phyloP scores from a whole-genome alignment of 2,113 vertebrate species.

The Percina caprodes region DNA sequence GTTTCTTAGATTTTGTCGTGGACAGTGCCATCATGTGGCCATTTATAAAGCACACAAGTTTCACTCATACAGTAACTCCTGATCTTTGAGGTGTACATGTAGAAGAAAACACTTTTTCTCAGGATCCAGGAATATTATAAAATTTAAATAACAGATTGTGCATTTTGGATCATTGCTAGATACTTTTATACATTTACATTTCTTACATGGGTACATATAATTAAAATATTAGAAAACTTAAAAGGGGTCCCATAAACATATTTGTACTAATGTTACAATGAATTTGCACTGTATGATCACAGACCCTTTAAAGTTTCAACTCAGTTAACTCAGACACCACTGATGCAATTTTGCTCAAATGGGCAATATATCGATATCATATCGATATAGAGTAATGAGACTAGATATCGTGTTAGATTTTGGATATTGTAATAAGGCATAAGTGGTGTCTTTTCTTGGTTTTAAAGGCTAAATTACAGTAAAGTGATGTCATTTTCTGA shows the following conservation, averaged over 20 bases:
- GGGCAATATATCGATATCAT: no score
- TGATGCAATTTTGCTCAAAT: not conserved
- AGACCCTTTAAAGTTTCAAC: not conserved
- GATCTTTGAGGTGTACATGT: not conserved
- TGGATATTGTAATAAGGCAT: no score
- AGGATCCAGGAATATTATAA: not conserved
- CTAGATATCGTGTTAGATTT: no score
- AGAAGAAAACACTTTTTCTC: not conserved
- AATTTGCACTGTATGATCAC: not conserved
- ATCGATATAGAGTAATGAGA: no score
- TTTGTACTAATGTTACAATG: not conserved
- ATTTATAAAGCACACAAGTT: not conserved
- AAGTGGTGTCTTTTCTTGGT: no score
- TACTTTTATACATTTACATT: not conserved
- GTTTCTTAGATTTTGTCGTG: not conserved
- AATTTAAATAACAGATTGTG: not conserved
- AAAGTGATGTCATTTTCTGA: no score
- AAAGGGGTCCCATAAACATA: not conserved
- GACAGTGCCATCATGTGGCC: conserved; percentile 39
- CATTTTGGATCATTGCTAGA: not conserved
- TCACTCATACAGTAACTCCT: not conserved
- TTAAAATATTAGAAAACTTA: not conserved
- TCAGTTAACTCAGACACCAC: not conserved
- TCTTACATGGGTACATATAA: not conserved
- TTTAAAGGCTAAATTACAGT: no score